Base-by-base conservation (phyloP, 2,888 invertebrate genomes). In the Acanthosepion pharaonis region DNA sequence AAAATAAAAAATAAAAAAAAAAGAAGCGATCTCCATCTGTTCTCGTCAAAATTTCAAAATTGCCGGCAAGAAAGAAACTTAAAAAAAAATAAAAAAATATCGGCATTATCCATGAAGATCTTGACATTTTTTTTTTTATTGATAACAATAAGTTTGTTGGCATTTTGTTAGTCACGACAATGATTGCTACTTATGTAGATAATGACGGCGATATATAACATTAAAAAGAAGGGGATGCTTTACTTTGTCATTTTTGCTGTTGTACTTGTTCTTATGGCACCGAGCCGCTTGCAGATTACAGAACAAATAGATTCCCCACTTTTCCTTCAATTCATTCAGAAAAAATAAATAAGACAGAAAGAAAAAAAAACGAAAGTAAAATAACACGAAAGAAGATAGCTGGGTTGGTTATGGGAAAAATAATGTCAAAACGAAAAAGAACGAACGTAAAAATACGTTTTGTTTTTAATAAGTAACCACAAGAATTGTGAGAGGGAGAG, bases 121-220 rank as follows among this genome's bases (percentile, higher is more conserved):
- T 78, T 1, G 78, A 18, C n/a, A n/a, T 64, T 25, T 64, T 64
- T 23, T 78, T 15, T 78, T 78, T 11, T n/a, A n/a, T 78, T 78
- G 78, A 78, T 78, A 78, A 78, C 78, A n/a, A n/a, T 78, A 78
- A 78, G 78, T 15, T 0, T 78, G 78, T 78, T 78, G 15, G n/a
- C 20, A 33, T 78, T 78, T n/a, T 33, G 78, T 33, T 33, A 78
- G 78, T 3, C 78, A 78, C 78, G n/a, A n/a, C 15, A n/a, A 33
- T 78, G n/a, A 78, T 78, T 78, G n/a, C n/a, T 78, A 78, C n/a
- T 78, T 78, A 78, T 78, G n/a, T 78, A 78, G 78, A 33, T 78
- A 78, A 78, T 78, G n/a, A n/a, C 78, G 3, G n/a, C 11, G n/a
- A 78, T 78, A 78, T 78, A 78, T 78, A 78, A 33, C n/a, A 33